Evolutionary conservation across 2,113 vertebrate genomes (phyloP), one percentile per base, ranked within the genome.

Genomic region (Sminthopsis crassicaudata): DNA sequence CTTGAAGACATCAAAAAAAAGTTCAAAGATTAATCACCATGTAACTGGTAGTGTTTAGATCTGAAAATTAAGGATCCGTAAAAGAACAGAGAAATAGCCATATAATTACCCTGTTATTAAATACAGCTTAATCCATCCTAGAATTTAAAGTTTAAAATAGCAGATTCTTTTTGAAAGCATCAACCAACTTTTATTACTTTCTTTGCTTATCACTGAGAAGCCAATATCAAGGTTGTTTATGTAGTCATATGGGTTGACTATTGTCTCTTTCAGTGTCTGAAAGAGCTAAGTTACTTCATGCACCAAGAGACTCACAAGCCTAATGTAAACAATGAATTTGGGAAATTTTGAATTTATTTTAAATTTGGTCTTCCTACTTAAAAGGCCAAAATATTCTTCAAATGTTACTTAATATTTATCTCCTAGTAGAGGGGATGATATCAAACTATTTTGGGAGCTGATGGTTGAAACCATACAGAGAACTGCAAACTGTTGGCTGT

Each of bases 61-160:
- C 89, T 67, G 96, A 98, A 97, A 98, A 97, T 97, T 97, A 96
- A 98, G 97, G 94, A 93, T 97, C 92, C 91, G 96, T 53, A 55
- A 97, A 97, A 96, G 98, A 98, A 95, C 67, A 91, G 96, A 97
- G 97, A 96, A 96, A 96, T 97, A 98, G 96, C 96, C 94, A 94
- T 96, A 46, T 97, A 97, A 98, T 98, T 98, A 98, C 96, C 88
- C 91, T 98, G 93, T 96, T 97, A 91, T 46, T 95, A 95, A 96
- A 89, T n/a, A 16, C 46, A 94, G 93, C 95, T 98, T 95, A 93
- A 96, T 95, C 57, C 48, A 52, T 89, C 92, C 91, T 95, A 94
- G 91, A 94, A 93, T 90, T 11, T 6, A 76, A 89, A 0, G 8
- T 95, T 96, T 97, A 97, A 95, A 98, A 95, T 90, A 95, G 46